Base-by-base conservation (phyloP, 23 tunicate species). In the Ascidia mentula region DNA sequence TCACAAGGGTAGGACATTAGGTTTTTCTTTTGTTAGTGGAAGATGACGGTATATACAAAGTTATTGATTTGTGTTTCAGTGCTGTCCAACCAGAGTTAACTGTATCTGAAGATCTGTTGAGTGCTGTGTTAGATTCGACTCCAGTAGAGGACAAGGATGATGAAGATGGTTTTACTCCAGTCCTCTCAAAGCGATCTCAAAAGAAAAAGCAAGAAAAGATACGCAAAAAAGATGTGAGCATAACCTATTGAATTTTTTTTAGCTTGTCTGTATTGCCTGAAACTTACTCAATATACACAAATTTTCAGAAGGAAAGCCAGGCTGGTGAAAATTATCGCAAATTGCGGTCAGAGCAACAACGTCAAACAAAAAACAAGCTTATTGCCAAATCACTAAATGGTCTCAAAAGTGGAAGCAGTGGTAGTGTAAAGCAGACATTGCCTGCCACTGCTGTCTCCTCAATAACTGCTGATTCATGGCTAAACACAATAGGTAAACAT, bases 81-180 rank as follows among this genome's bases (percentile, higher is more conserved):
- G 24, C 2, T 26, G 7, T 53, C 28, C 65, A 53, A 9, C 28
- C 7, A 20, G 78, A 74, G 9, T 38, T 38, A 26, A 38, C 18
- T 40, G 18, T 81, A 4, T n/a, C 37, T 24, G 86, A 84, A 20
- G 82, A 77, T 69, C 6, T 77, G 76, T 38, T 84, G 0, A 40
- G 13, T 39, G 53, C 39, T 59, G 61, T 46, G 40, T 22, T 84
- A 1, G 77, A 40, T 73, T 76, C 81, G 3, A 32, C 36, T 8
- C 78, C 73, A 32, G 18, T 86, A 31, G 84, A 34, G 38, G 89
- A 75, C 9, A 33, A 69, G n/a, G 59, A 69, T 36, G 93, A 93
- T 35, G 89, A 80, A n/a, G 98, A 88, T 46, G 98, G 89, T 4
- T 93, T 93, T 78, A 93, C 98, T 32, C 92, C 91, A 0, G 98